Evolutionary conservation across 23 tunicate genomes (phyloP).

Genomic region (Styela clava): DNA sequence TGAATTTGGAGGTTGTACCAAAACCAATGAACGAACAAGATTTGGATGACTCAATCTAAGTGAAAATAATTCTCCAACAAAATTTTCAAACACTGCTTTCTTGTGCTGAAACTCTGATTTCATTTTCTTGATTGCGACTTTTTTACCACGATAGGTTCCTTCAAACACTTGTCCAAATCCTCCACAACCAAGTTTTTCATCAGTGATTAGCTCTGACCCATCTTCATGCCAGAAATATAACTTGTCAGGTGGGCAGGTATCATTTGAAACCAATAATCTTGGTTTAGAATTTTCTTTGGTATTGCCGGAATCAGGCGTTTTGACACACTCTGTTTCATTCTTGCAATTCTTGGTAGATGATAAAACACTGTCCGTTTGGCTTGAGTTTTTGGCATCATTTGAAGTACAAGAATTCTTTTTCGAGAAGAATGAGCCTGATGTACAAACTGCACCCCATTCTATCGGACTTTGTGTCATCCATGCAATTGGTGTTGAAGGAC

Average conservation of each 20-base stretch:
- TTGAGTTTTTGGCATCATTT: neutral
- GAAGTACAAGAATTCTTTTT: neutral
- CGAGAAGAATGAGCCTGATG: neutral
- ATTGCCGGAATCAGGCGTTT: too few species aligned
- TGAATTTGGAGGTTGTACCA: conserved; percentile 52
- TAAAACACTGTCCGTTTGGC: neutral
- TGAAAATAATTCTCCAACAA: conserved; percentile 60
- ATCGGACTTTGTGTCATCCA: conserved; percentile 79
- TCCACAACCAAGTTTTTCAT: conserved; percentile 63
- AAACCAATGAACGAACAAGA: conserved; percentile 70
- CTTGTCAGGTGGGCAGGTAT: conserved; percentile 73
- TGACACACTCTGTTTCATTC: neutral
- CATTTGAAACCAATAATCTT: conserved; percentile 24
- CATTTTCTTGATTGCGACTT: conserved; percentile 80
- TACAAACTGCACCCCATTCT: neutral
- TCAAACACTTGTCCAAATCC: conserved; percentile 85
- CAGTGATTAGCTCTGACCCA: conserved; percentile 37
- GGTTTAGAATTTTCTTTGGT: neutral
- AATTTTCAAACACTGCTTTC: conserved; percentile 58
- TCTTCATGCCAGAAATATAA: conserved; percentile 79
- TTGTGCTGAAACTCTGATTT: conserved; percentile 40
- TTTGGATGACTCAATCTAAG: conserved; percentile 64
- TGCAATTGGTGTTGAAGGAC: conserved; percentile 63
- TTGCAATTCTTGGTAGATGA: neutral
- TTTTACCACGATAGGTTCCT: conserved; percentile 72